phyloP scores from a whole-genome alignment of 2,113 vertebrate species.

The Clinocottus analis region DNA sequence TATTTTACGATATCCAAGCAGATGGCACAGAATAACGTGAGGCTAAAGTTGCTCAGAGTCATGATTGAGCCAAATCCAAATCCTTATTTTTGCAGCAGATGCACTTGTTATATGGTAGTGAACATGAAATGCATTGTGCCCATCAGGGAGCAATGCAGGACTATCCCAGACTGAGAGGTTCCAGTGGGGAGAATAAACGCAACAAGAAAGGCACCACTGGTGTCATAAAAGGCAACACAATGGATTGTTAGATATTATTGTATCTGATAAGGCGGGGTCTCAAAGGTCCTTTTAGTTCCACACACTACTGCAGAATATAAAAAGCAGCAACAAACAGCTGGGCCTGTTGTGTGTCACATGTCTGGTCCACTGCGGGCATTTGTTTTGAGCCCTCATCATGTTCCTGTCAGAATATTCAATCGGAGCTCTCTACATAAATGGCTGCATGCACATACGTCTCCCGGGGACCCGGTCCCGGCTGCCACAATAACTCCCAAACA shows the following conservation, averaged over 20 bases:
- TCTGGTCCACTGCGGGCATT: constrained; percentile 68
- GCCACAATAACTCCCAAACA: constrained; percentile 22
- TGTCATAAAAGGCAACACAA: constrained; percentile 25
- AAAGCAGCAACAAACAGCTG: constrained; percentile 22
- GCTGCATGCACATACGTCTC: constrained; percentile 3
- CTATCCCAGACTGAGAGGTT: constrained; percentile 39
- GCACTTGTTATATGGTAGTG: constrained; percentile 54
- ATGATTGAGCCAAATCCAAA: constrained; percentile 44
- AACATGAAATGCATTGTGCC: constrained; percentile 38
- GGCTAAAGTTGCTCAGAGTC: constrained; percentile 37
- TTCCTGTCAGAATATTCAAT: constrained; percentile 41
- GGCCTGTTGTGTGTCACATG: constrained; percentile 26
- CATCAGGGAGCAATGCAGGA: constrained; percentile 41
- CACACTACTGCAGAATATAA: constrained; percentile 25
- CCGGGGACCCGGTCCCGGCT: constrained; percentile 1
- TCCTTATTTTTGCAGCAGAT: constrained; percentile 56
- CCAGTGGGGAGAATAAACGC: neutral
- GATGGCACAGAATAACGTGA: constrained; percentile 35
- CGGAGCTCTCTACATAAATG: constrained; percentile 9
- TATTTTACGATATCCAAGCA: constrained; percentile 34
- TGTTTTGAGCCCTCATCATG: constrained; percentile 52
- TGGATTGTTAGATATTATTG: constrained; percentile 42
- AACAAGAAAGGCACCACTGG: constrained; percentile 29
- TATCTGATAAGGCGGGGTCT: constrained; percentile 60
- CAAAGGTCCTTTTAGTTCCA: constrained; percentile 48